Conservation (phyloP, 2,888 invertebrate species). For the Apomyelois bistriatella region DNA sequence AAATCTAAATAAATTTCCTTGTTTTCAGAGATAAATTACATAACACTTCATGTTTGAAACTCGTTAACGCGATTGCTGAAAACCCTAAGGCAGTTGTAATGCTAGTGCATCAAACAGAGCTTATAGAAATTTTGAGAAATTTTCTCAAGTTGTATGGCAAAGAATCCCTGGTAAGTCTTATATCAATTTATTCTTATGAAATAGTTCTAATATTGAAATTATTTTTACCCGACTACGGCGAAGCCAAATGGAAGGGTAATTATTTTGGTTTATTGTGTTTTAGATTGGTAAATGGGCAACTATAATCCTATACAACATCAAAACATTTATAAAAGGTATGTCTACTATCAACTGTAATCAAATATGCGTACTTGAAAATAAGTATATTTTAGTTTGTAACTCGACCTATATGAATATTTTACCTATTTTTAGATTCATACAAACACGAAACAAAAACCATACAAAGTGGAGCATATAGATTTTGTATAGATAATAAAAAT, state of each 20-base stretch:
- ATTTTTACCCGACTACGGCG: too few species aligned
- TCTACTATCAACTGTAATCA: too few species aligned
- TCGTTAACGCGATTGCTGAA: constrained; percentile 49
- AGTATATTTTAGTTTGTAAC: too few species aligned
- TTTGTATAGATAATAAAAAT: neutral
- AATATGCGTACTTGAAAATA: too few species aligned
- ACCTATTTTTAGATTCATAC: neutral
- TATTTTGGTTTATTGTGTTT: too few species aligned
- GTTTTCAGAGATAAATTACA: constrained; percentile 46
- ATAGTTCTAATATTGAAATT: too few species aligned
- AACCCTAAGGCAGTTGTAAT: constrained; percentile 27
- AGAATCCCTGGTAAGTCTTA: constrained; percentile 38
- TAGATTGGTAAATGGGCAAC: constrained; percentile 62
- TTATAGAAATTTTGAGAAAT: constrained; percentile 35
- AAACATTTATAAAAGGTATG: constrained; percentile 28
- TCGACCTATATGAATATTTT: too few species aligned
- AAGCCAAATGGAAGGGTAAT: too few species aligned
- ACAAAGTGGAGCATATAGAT: neutral
- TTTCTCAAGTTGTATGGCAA: constrained; percentile 40
- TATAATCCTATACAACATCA: constrained; percentile 46
- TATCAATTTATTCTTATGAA: neutral
- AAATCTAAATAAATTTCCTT: constrained; percentile 38
- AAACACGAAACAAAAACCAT: neutral
- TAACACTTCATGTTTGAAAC: constrained; percentile 43
- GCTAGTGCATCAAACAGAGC: constrained; percentile 25